Percentiles rank a stretch among this genome's conserved stretches.
Evolutionary conservation across 2,113 vertebrate genomes (phyloP).

Genomic region (Potamarius usumacintae): DNA sequence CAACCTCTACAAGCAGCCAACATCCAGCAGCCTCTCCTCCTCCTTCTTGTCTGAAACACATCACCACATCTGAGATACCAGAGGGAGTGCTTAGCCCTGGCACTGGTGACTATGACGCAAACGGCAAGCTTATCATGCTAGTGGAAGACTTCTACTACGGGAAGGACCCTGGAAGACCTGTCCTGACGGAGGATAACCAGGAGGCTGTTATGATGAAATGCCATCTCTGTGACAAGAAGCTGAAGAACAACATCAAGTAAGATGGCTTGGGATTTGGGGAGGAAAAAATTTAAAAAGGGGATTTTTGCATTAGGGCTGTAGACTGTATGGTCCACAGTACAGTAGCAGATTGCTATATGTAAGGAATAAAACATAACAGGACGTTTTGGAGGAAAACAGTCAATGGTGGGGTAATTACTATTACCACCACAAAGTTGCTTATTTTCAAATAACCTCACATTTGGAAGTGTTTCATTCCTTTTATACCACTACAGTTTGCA

Average conservation of each 20-base stretch:
- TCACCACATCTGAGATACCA: conserved; percentile 40
- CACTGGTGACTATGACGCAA: conserved; percentile 44
- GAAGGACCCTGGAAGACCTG: conserved; percentile 67
- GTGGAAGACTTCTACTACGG: conserved; percentile 89
- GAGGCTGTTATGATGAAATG: conserved; percentile 79
- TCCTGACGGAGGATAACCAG: conserved; percentile 55
- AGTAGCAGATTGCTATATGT: background rate
- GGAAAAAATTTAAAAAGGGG: background rate
- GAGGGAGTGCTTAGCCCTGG: conserved; percentile 25
- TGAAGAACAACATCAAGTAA: conserved; percentile 86
- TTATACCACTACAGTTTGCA: background rate
- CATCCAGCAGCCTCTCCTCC: conserved; percentile 2
- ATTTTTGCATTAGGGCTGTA: conserved; percentile 1
- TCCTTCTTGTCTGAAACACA: conserved; percentile 12
- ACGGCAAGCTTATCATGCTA: conserved; percentile 84
- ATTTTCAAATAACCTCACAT: background rate
- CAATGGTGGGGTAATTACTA: too few species aligned
- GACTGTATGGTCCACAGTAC: background rate
- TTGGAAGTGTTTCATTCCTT: background rate
- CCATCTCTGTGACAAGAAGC: conserved; percentile 79
- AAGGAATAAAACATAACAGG: background rate
- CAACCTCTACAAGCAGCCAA: background rate
- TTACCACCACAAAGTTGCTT: background rate
- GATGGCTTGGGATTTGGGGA: background rate
- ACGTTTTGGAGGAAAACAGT: background rate